Evolutionary conservation across 2,888 invertebrate species (phyloP).

Genomic region (Chymomyza fuscimana): DNA sequence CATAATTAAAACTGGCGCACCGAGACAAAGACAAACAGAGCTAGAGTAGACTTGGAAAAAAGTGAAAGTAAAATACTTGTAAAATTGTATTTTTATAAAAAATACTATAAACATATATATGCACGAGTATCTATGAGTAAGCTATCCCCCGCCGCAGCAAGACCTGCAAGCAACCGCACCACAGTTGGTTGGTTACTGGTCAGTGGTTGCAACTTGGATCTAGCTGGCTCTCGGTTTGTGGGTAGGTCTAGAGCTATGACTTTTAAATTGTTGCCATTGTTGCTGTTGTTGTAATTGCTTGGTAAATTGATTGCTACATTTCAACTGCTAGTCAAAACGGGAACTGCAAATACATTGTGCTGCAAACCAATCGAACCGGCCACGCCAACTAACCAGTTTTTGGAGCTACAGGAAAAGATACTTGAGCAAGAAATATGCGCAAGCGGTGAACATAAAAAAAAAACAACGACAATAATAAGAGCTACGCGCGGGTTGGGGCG

Average conservation of each 20-base stretch:
- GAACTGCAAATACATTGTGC: slow-evolving; percentile 33
- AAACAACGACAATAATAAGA: not conserved
- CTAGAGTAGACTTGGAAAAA: slow-evolving; percentile 33
- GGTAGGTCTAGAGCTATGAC: not conserved
- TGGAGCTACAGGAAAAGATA: slow-evolving; percentile 52
- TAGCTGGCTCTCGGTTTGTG: not conserved
- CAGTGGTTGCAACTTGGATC: slow-evolving; percentile 5
- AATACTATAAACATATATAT: slow-evolving; percentile 6
- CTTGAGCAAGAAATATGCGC: slow-evolving; percentile 48
- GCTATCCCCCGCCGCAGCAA: slow-evolving; percentile 14
- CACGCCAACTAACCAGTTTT: slow-evolving; percentile 50
- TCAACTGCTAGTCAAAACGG: slow-evolving; percentile 56
- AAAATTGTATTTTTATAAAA: slow-evolving; percentile 34
- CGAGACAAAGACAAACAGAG: slow-evolving; percentile 20
- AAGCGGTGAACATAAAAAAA: not conserved
- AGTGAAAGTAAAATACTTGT: slow-evolving; percentile 62
- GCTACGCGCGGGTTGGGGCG: not conserved
- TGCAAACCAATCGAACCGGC: slow-evolving; percentile 52
- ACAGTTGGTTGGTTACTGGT: not conserved
- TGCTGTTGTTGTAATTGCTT: slow-evolving; percentile 36
- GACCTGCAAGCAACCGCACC: not conserved
- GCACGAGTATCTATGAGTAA: slow-evolving; percentile 41
- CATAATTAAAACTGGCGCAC: slow-evolving; percentile 36
- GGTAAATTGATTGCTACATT: slow-evolving; percentile 65
- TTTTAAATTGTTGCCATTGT: slow-evolving; percentile 44